phyloP scores from a whole-genome alignment of 2,888 invertebrate genomes.

The Malachius bipustulatus region DNA sequence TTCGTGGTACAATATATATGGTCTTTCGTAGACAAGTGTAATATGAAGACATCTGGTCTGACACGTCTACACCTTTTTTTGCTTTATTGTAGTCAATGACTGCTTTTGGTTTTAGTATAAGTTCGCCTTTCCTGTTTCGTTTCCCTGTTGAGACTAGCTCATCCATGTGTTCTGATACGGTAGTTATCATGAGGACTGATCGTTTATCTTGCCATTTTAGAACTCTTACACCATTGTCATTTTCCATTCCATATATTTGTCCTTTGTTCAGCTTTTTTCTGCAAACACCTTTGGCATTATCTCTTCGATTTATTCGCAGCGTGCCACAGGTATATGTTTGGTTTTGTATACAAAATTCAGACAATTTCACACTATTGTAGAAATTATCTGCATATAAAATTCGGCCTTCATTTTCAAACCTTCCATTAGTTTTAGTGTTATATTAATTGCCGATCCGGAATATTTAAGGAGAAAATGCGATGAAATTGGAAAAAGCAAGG shows the following conservation, averaged over 20 bases:
- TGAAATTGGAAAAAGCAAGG: too few relatives aligned
- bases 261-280: background rate
- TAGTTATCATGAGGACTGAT: slow-evolving; percentile 6
- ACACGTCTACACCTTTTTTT: slow-evolving; percentile 1
- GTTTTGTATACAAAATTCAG: background rate
- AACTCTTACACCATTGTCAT: background rate
- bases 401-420: slow-evolving; percentile 5
- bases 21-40: slow-evolving; percentile 1
- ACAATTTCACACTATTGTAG: slow-evolving; percentile 11
- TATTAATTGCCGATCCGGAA: slow-evolving; percentile 29
- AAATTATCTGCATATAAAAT: slow-evolving; percentile 13
- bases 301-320: slow-evolving; percentile 3
- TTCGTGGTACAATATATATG: background rate
- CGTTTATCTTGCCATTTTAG: slow-evolving; percentile 2
- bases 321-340: slow-evolving; percentile 8
- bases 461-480: slow-evolving; percentile 22
- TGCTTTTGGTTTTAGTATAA: background rate
- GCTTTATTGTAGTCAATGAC: slow-evolving; percentile 4
- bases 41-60: slow-evolving; percentile 3
- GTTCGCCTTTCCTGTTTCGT: background rate
- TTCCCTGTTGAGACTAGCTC: slow-evolving; percentile 10
- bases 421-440: background rate
- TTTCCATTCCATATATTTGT: background rate
- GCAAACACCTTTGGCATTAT: slow-evolving; percentile 9
- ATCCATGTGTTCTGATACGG: slow-evolving; percentile 9